Evolutionary conservation across 1,140 invertebrate genomes (phyloP).

Genomic region (Meloidogyne hapla): DNA sequence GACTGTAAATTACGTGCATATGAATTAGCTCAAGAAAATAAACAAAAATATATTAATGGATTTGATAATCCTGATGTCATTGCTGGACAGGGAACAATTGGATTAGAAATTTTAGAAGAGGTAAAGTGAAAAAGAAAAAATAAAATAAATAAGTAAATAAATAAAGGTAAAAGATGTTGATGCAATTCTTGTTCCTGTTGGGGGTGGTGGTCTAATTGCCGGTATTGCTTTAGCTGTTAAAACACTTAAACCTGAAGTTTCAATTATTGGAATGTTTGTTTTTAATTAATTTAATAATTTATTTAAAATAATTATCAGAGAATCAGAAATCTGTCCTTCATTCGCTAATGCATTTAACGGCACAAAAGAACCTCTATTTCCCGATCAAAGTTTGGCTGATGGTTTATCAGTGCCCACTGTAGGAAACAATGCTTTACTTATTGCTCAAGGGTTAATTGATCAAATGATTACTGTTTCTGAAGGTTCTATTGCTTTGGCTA

Average conservation of each 20-base stretch:
- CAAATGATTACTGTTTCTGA: conserved; percentile 74
- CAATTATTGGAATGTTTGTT: conserved; percentile 67
- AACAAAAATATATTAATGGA: conserved; percentile 81
- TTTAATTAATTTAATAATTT: too few species aligned
- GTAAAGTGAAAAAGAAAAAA: conserved; percentile 50
- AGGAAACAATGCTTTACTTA: conserved; percentile 82
- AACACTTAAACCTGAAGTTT: conserved; percentile 76
- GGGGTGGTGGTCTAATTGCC: conserved; percentile 83
- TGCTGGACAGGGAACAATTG: conserved; percentile 87
- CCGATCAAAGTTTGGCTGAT: conserved; percentile 79
- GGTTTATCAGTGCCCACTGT: conserved; percentile 85
- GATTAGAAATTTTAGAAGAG: conserved; percentile 84
- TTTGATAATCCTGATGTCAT: conserved; percentile 82
- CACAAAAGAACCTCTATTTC: conserved; percentile 66
- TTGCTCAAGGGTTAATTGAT: conserved; percentile 76
- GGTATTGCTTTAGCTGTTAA: conserved; percentile 83
- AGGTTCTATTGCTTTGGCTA: conserved; percentile 78
- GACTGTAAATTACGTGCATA: conserved; percentile 80
- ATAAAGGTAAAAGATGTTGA: conserved; percentile 65
- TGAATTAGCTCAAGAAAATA: conserved; percentile 73
- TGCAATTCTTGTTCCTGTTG: conserved; percentile 75
- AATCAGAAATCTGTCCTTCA: conserved; percentile 83
- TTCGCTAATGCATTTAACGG: conserved; percentile 76
- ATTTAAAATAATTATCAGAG: conserved; percentile 61
- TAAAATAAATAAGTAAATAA: neutral